These are phyloP conservation scores for Euthynnus affinis DNA, from an alignment of 2,797 vertebrate species.

Conservation along the genomic window DNA sequence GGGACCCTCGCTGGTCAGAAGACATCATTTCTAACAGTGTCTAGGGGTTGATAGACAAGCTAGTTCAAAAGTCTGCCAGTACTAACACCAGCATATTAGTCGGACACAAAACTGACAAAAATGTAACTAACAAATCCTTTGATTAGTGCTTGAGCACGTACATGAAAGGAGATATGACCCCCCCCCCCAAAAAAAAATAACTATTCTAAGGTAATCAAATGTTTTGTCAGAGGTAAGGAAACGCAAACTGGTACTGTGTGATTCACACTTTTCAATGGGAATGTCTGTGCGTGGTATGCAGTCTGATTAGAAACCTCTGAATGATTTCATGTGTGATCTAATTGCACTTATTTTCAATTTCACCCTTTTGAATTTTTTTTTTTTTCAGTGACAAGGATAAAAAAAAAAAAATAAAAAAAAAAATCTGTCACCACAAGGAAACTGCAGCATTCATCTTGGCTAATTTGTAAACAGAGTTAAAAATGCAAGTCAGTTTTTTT, in stretches of 20 bases:
- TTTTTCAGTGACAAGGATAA: constrained; percentile 55
- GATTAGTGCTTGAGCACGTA: constrained; percentile 23
- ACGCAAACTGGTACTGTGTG: constrained; percentile 23
- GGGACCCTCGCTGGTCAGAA: no score
- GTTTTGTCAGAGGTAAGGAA: constrained; percentile 29
- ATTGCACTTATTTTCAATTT: constrained; percentile 87
- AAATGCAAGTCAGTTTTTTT: constrained; percentile 82
- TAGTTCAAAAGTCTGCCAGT: background rate
- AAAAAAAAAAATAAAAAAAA: constrained; percentile 10
- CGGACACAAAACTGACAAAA: constrained; percentile 16
- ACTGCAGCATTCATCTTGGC: constrained; percentile 86
- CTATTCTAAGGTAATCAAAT: constrained; percentile 26
- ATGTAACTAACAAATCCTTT: constrained; percentile 12
- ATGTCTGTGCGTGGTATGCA: constrained; percentile 80
- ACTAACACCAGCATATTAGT: constrained; percentile 15
- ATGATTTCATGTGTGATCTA: constrained; percentile 78
- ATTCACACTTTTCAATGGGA: constrained; percentile 68
- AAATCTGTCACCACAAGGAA: constrained; percentile 68
- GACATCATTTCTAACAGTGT: background rate
- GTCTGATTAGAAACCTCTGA: constrained; percentile 58
- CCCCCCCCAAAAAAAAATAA: constrained; percentile 25
- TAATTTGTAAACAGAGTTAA: constrained; percentile 88
- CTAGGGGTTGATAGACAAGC: constrained; percentile 4
- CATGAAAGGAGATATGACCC: constrained; percentile 2
- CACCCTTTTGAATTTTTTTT: constrained; percentile 63